Base-by-base conservation (phyloP, 2,113 vertebrate species). In the Opisthocomus hoazin region DNA sequence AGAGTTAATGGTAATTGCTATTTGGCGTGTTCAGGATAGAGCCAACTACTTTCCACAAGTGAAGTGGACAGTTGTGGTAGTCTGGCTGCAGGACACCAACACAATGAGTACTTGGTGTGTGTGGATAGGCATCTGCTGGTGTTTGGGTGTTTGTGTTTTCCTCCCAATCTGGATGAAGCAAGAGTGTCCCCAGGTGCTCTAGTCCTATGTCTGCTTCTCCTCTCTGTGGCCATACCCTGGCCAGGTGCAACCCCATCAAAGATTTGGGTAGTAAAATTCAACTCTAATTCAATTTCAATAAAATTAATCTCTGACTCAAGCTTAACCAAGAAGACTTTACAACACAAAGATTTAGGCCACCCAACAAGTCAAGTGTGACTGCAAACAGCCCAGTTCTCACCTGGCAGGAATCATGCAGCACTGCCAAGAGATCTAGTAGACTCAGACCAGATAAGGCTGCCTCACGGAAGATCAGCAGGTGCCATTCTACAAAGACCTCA, bases 191-290 rank as follows among this genome's bases (percentile, higher is more conserved):
- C 45, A 51, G 46, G 9, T 3, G 1, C 4, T 34, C 36, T 68
- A 9, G 19, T 69, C 14, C n/a, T 16, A 30, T 8, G 23, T 37
- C 45, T 60, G 45, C 15, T 70, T 30, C 45, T 41, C 15, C 34
- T 8, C 10, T 48, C 14, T 34, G 9, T 61, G 15, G 21, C 48
- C 24, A 11, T 6, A 56, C 27, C 19, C 36, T 3, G 9, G 17
- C 1, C 15, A 37, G 21, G 4, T 12, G 8, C 3, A 12, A 15
- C 2, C 0, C 4, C 41, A 53, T 68, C 10, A 30, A 30, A 36
- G 11, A 6, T 51, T 66, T 36, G 2, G 3, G 18, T 11, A 32
- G 15, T 45, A 80, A 73, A 77, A 61, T 41, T 68, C 30, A 64
- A n/a, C n/a, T 43, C 12, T 39, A 14, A 68, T 61, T 65, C 43